Evolutionary conservation across 2,113 vertebrate species (phyloP).

Genomic region (pig (Sus scrofa)): T2T-Sscrofa CM000812.6:249253501-249254000

Average conservation of each 20-base stretch:
- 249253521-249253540: not conserved
- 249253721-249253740: constrained; percentile 68
- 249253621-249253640: not conserved
- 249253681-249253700: constrained; percentile 57
- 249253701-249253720: constrained; percentile 83
- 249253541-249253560: not conserved
- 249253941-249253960: constrained; percentile 58
- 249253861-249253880: not conserved
- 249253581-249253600: not conserved
- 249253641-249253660: not conserved
- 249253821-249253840: constrained; percentile 57
- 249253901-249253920: not conserved
- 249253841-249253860: not conserved
- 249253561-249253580: not conserved
- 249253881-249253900: not conserved
- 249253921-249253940: constrained; percentile 50
- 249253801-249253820: constrained; percentile 64
- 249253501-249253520: not conserved
- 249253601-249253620: not conserved
- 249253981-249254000: not conserved
- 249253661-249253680: constrained; percentile 12
- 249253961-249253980: not conserved
- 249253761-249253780: constrained; percentile 79
- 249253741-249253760: constrained; percentile 72
- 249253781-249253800: constrained; percentile 78